Conservation (phyloP, 2,113 vertebrate genomes). For the cat (Felis catus) region F.catus_Fca126_mat1.0 CM031412.1:162735501-162736000, state of each 20-base stretch:
- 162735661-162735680: conserved; percentile 1
- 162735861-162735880: neutral
- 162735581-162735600: neutral
- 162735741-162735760: neutral
- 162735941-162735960: neutral
- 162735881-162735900: neutral
- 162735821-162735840: neutral
- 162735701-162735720: neutral
- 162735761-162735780: neutral
- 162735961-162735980: neutral
- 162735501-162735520: neutral
- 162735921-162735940: neutral
- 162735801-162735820: neutral
- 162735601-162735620: neutral
- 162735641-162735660: neutral
- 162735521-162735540: neutral
- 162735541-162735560: neutral
- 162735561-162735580: neutral
- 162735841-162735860: neutral
- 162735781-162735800: neutral
- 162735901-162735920: neutral
- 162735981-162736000: neutral
- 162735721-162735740: neutral
- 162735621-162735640: neutral
- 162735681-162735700: neutral